phyloP scores from a whole-genome alignment of 2,113 vertebrate species.

The Amia ocellicauda region DNA sequence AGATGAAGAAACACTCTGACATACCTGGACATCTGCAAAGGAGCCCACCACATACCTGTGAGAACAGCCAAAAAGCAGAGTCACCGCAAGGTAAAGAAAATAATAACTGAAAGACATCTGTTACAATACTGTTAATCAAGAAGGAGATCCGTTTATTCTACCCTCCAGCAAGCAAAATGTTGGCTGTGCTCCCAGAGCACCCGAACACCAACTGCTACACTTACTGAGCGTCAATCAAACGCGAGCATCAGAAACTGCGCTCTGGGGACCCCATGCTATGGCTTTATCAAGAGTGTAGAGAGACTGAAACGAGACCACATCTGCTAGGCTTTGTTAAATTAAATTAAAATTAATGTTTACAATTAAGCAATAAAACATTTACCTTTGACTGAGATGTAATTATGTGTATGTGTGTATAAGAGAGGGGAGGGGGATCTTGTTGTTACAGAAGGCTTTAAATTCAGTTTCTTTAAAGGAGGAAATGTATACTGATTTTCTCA shows the following conservation, averaged over 20 bases:
- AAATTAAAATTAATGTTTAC: too few relatives aligned
- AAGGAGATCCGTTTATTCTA: slow-evolving; percentile 78
- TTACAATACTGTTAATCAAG: slow-evolving; percentile 69
- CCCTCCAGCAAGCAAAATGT: slow-evolving; percentile 78
- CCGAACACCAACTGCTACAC: slow-evolving; percentile 66
- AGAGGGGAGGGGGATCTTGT: too few relatives aligned
- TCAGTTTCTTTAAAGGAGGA: too few relatives aligned
- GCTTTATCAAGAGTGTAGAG: slow-evolving; percentile 67
- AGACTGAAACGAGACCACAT: slow-evolving; percentile 8
- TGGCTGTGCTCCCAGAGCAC: slow-evolving; percentile 64
- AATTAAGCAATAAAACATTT: too few relatives aligned
- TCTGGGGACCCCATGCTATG: slow-evolving; percentile 64
- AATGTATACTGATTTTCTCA: too few relatives aligned
- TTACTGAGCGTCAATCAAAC: slow-evolving; percentile 69
- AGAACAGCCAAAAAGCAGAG: slow-evolving; percentile 39
- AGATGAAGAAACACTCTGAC: neutral
- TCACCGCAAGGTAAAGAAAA: slow-evolving; percentile 63
- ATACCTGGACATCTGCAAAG: slow-evolving; percentile 50
- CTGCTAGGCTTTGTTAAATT: neutral
- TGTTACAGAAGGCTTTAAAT: too few relatives aligned
- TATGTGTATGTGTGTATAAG: too few relatives aligned
- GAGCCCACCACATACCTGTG: slow-evolving; percentile 37
- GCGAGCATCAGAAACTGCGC: slow-evolving; percentile 52
- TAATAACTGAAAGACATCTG: slow-evolving; percentile 77
- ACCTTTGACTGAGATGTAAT: too few relatives aligned